phyloP scores from a whole-genome alignment of 2,888 invertebrate genomes.

The Stictocephala bisonia region DNA sequence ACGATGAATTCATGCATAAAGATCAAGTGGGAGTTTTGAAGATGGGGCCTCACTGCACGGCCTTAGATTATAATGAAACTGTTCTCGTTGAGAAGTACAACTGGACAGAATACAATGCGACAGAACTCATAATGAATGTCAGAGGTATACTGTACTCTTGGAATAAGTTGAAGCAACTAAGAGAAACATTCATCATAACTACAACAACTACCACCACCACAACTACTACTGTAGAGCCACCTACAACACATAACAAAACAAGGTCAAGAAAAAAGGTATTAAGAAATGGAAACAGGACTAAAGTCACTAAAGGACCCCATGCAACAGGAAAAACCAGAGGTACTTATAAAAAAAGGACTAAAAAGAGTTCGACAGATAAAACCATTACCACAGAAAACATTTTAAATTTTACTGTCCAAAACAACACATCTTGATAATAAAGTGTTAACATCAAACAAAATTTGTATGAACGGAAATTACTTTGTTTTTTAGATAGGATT shows the following conservation, averaged over 20 bases:
- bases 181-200: conserved; percentile 19
- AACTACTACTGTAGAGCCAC: conserved; percentile 16
- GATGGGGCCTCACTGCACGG: not conserved
- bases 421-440: no score
- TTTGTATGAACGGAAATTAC: no score
- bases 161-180: conserved; percentile 7
- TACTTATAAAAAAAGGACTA: conserved; percentile 23
- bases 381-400: no score
- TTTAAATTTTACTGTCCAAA: no score
- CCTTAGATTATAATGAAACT: conserved; percentile 4
- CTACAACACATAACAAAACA: no score
- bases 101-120: conserved; percentile 18
- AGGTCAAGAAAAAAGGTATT: no score
- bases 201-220: conserved; percentile 13
- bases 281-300: not conserved
- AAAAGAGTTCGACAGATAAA: no score
- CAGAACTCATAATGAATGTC: conserved; percentile 19
- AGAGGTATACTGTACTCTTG: conserved; percentile 19
- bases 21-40: conserved; percentile 5
- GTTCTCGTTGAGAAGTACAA: conserved; percentile 10
- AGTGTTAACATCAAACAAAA: no score
- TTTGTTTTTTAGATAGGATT: no score
- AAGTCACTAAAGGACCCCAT: not conserved
- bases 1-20: conserved; percentile 31
- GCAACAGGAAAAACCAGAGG: not conserved